Percentiles rank a stretch among this genome's conserved stretches.
Evolutionary conservation across 2,888 invertebrate species (phyloP).

Genomic region (Dasysyrphus albostriatus): DNA sequence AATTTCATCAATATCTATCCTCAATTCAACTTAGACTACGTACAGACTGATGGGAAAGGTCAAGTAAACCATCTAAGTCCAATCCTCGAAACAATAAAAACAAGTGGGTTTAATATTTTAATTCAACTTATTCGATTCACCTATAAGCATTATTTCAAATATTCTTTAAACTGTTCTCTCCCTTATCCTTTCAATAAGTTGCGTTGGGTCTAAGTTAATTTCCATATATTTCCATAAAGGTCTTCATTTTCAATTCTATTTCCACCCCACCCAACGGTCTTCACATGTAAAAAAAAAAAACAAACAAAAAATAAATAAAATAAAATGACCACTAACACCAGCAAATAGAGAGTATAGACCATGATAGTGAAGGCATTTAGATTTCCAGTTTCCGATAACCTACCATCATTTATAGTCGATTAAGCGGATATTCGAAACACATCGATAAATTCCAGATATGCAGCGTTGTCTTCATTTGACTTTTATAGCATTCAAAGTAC

Average conservation of each 20-base stretch:
- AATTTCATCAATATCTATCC: too few species aligned
- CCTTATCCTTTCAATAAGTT: not conserved
- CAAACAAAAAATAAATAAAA: not conserved
- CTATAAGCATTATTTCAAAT: not conserved
- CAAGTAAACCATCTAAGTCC: too few species aligned
- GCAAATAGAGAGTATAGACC: too few species aligned
- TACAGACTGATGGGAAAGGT: too few species aligned
- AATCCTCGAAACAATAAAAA: not conserved
- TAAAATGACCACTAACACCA: constrained; percentile 4
- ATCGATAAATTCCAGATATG: constrained; percentile 73
- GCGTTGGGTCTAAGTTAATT: not conserved
- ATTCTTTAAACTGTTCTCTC: not conserved
- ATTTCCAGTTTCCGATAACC: constrained; percentile 50
- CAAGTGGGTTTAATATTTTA: not conserved
- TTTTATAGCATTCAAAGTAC: constrained; percentile 69
- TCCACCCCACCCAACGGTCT: not conserved
- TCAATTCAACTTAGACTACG: too few species aligned
- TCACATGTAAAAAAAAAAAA: not conserved
- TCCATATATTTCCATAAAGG: constrained; percentile 1
- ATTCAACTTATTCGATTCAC: too few species aligned
- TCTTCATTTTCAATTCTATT: not conserved
- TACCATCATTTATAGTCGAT: constrained; percentile 53
- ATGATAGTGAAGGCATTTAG: constrained; percentile 22
- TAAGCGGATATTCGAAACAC: constrained; percentile 68
- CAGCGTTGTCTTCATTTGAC: constrained; percentile 71